These are phyloP conservation scores for Zaprionus lineosus DNA, from an alignment of 2,888 invertebrate genomes.

Conservation along the genomic window DNA sequence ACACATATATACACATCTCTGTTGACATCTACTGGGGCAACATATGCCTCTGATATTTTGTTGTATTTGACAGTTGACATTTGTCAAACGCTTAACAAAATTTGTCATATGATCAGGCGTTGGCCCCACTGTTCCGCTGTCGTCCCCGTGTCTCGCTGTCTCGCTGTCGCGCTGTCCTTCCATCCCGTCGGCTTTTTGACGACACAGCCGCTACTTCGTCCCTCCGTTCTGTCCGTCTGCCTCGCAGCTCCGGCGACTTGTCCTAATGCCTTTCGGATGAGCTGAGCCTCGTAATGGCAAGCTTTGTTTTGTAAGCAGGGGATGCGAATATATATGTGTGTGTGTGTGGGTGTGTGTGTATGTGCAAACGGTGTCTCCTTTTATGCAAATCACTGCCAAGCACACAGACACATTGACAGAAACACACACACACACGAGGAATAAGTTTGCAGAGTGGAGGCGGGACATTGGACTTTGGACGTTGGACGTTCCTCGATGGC, in stretches of 20 bases:
- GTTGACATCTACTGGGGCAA: slow-evolving; percentile 36
- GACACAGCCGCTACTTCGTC: too few relatives aligned
- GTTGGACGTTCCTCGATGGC: too few relatives aligned
- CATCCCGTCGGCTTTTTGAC: slow-evolving; percentile 10
- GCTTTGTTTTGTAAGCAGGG: slow-evolving; percentile 17
- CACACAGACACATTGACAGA: slow-evolving; percentile 15
- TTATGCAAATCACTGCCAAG: slow-evolving; percentile 67
- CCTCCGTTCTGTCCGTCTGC: not conserved
- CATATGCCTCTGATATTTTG: slow-evolving; percentile 41
- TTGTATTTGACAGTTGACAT: slow-evolving; percentile 75
- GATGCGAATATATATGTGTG: not conserved
- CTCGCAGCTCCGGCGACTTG: slow-evolving; percentile 1
- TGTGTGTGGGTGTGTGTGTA: slow-evolving; percentile 3
- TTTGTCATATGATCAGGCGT: slow-evolving; percentile 62
- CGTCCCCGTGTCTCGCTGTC: too few relatives aligned
- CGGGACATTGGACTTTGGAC: too few relatives aligned
- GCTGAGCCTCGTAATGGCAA: slow-evolving; percentile 35
- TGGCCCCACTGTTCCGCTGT: not conserved
- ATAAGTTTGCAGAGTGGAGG: slow-evolving; percentile 19
- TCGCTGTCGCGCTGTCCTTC: slow-evolving; percentile 8
- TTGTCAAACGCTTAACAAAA: slow-evolving; percentile 76
- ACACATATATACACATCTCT: slow-evolving; percentile 8
- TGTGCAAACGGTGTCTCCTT: slow-evolving; percentile 21
- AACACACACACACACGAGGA: slow-evolving; percentile 9
- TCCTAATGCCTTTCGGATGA: slow-evolving; percentile 59